phyloP scores from a whole-genome alignment of 2,113 vertebrate species.

The Felis chaus region DNA sequence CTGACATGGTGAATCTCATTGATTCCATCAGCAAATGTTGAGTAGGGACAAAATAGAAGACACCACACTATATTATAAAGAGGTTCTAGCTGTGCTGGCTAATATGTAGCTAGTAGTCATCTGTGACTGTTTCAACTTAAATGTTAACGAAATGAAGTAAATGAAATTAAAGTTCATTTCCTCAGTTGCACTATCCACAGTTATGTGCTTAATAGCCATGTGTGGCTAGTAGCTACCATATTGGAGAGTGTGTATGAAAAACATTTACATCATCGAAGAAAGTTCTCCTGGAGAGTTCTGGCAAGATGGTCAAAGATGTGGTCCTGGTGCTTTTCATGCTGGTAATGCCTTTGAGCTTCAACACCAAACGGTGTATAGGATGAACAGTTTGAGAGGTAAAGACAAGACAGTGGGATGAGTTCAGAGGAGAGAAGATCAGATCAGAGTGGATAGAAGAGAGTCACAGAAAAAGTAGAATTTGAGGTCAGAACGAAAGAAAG shows the following conservation, averaged over 20 bases:
- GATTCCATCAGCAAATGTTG: neutral
- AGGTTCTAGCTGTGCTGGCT: neutral
- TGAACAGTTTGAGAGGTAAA: neutral
- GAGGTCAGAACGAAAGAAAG: neutral
- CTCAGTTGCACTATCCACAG: neutral
- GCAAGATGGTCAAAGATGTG: neutral
- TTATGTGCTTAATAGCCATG: neutral
- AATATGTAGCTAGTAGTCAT: neutral
- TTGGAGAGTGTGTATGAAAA: neutral
- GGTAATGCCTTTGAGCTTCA: neutral
- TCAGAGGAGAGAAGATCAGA: neutral
- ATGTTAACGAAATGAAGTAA: conserved; percentile 11
- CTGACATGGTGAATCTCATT: neutral
- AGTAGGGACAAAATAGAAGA: neutral
- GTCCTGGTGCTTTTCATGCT: neutral
- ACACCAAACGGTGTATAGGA: neutral
- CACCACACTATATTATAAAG: accelerated
- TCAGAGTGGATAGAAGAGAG: neutral
- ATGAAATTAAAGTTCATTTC: neutral
- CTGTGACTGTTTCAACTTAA: neutral
- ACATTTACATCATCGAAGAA: neutral
- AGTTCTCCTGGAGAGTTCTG: neutral
- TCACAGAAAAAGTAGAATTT: neutral
- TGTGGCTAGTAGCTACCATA: neutral
- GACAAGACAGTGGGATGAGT: neutral